Base-by-base conservation (phyloP, 2,113 vertebrate species). In the Tylochromis polylepis region DNA sequence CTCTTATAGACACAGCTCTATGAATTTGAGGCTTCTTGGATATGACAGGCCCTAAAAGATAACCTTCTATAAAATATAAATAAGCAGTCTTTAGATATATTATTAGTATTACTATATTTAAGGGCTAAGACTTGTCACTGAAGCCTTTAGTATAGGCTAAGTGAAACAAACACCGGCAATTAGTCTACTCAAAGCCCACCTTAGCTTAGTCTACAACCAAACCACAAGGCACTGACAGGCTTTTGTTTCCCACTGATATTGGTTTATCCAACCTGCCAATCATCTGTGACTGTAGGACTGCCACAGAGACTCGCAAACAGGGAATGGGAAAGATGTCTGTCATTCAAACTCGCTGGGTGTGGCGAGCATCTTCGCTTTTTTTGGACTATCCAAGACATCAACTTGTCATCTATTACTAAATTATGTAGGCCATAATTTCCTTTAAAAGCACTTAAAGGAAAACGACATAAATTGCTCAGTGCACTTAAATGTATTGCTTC, bases 271-370 rank as follows among this genome's bases (percentile, higher is more conserved):
- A 31, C 24, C 81, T 87, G 88, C 11, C 83, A 59, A 49, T 92
- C 92, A 91, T 67, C 20, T 18, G 8, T 20, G 22, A 31, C 3
- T 12, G 59, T 60, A 85, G 85, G 77, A 38, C 65, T 57, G 9
- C 34, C 15, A 46, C 41, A 65, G 27, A 80, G 49, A 51, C 38
- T 70, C 38, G n/a, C 49, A 56, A 56, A 80, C 60, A 56, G 36
- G 20, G 31, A 90, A n/a, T 83, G 87, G 87, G 27, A 80, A 78
- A 67, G 11, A 89, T 60, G 18, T 15, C 22, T 83, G 90, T 90
- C 88, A 82, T 67, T 89, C 86, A 90, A 36, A 77, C 18, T 43
- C 55, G 36, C 41, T 41, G 82, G 77, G 88, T 85, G 88, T 89
- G 93, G 79, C 80, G 10, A 67, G 20, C 43, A 87, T 51, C 55